Evolutionary conservation across 1,140 invertebrate genomes (phyloP).

Genomic region (Carcinoscorpius rotundicauda): DNA sequence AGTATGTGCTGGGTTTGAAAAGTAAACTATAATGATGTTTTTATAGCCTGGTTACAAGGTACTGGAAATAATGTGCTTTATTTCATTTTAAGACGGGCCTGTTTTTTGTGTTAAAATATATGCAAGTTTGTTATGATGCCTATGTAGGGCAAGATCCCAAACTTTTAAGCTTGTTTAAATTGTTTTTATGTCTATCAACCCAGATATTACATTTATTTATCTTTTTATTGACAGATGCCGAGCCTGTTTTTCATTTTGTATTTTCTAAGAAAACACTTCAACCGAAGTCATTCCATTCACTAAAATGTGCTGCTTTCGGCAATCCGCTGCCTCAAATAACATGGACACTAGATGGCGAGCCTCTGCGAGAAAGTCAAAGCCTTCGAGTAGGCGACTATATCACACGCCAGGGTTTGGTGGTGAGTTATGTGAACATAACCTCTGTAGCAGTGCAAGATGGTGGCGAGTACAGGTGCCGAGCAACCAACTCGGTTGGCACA

Average conservation of each 20-base stretch:
- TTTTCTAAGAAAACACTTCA: constrained; percentile 63
- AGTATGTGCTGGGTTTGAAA: too few species aligned
- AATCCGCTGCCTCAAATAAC: constrained; percentile 62
- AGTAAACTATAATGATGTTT: too few species aligned
- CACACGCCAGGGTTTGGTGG: constrained; percentile 23
- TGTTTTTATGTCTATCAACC: background rate
- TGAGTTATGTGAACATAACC: constrained; percentile 52
- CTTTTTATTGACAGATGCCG: constrained; percentile 50
- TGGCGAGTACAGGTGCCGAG: constrained; percentile 70
- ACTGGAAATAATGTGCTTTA: too few species aligned
- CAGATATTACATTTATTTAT: background rate
- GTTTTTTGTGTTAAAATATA: too few species aligned
- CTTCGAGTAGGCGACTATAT: constrained; percentile 23
- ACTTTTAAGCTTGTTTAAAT: too few species aligned
- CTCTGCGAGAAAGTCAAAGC: constrained; percentile 36
- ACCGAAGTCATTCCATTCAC: constrained; percentile 68
- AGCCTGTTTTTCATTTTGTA: constrained; percentile 64
- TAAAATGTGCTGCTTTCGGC: constrained; percentile 65
- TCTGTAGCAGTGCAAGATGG: constrained; percentile 70
- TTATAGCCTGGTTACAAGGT: too few species aligned
- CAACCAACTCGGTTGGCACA: constrained; percentile 62
- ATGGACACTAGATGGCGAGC: constrained; percentile 68
- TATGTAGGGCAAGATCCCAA: too few species aligned
- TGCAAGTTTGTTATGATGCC: too few species aligned
- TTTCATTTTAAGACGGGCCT: too few species aligned